Base-by-base conservation (phyloP, 2,113 vertebrate species). In the Phrynocephalus versicolor region DNA sequence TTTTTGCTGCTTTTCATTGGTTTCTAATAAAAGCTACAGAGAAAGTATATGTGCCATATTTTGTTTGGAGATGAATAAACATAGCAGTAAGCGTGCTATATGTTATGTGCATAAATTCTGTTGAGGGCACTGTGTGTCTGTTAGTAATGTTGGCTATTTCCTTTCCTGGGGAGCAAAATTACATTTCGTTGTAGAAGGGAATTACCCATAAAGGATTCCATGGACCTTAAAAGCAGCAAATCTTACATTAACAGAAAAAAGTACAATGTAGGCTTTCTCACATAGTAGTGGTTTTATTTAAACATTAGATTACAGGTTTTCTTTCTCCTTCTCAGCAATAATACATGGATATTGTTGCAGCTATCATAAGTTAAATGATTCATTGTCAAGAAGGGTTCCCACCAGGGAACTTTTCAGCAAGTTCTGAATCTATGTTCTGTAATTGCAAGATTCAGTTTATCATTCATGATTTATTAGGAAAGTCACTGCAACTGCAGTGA, bases 111-210 rank as follows among this genome's bases (percentile, higher is more conserved):
- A 83, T 69, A 84, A 74, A 75, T 80, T 85, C 2, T 0, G 84
- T 93, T 88, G 45, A 51, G 45, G 35, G 82, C 78, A 37, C 69
- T 88, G 55, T 84, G 73, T 80, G 72, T 75, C 87, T 90, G 74
- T 82, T 85, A 87, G 85, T 76, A 88, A 51, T 10, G 45, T 93
- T 93, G 30, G 64, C 12, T 92, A 80, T 90, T 88, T 89, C 88
- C 27, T 86, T 90, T 1, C 13, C 89, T 88, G 88, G 85, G 78
- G 91, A 90, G 85, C 75, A 88, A 39, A 57, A 87, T 88, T 80
- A 16, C 88, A 86, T 91, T 93, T 91, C 41, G 90, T 93, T 90
- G 77, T 79, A 80, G 41, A 57, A 90, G n/a, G 21, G 90, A 92
- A 86, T 89, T 87, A 14, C 78, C 65, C 82, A 41, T 89, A 92